phyloP scores from a whole-genome alignment of 2,113 vertebrate genomes.

The Brachyhypopomus occidentalis region DNA sequence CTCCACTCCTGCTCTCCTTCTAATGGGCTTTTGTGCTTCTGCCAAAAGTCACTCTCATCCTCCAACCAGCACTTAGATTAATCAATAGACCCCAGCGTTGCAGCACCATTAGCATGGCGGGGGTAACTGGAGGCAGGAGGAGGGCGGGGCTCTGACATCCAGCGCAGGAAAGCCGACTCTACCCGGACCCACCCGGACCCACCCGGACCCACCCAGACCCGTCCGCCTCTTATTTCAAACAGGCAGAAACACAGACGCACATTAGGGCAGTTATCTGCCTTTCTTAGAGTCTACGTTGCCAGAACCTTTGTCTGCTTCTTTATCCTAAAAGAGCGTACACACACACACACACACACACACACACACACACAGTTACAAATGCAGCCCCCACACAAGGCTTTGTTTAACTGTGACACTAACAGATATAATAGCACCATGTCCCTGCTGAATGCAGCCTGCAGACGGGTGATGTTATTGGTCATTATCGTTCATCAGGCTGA shows the following conservation, averaged over 20 bases:
- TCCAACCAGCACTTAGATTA: slow-evolving; percentile 67
- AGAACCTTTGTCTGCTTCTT: not conserved
- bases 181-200: no score
- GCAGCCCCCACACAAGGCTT: slow-evolving; percentile 2
- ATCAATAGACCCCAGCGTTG: slow-evolving; percentile 67
- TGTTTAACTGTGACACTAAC: slow-evolving; percentile 5
- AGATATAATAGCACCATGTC: slow-evolving; percentile 37
- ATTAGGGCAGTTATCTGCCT: not conserved
- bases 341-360: not conserved
- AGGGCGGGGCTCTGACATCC: slow-evolving; percentile 53
- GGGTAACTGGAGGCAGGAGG: slow-evolving; percentile 55
- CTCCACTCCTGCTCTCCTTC: slow-evolving; percentile 37
- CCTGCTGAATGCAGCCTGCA: slow-evolving; percentile 27
- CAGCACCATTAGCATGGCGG: slow-evolving; percentile 61
- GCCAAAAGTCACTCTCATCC: slow-evolving; percentile 72
- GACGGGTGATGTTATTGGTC: slow-evolving; percentile 45
- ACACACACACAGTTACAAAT: not conserved
- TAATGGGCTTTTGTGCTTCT: slow-evolving; percentile 69
- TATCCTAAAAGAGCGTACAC: not conserved
- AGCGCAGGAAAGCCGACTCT: slow-evolving; percentile 49
- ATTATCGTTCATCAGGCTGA: slow-evolving; percentile 54
- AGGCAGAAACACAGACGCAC: slow-evolving; percentile 35
- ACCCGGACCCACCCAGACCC: not conserved
- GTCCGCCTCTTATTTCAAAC: slow-evolving; percentile 4
- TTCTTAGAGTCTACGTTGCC: not conserved